Conservation (phyloP, 2,797 vertebrate species). For the Chanos chanos region DNA sequence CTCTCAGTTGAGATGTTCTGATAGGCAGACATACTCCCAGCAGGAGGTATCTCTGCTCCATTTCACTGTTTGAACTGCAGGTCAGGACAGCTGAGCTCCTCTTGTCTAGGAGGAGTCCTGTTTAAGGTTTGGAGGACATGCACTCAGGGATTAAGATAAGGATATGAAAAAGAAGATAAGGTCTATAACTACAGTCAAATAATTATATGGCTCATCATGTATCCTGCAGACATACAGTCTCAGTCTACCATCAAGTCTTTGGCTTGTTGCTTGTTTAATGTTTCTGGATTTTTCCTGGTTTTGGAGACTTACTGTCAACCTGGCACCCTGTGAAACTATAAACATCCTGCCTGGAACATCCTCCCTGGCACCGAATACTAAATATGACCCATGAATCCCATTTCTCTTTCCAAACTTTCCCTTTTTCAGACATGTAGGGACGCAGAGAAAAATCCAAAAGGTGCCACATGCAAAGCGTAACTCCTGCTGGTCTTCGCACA, state of each 20-base stretch:
- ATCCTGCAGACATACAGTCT: neutral
- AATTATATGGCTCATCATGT: neutral
- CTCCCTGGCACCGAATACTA: constrained; percentile 38
- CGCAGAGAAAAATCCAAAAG: constrained; percentile 21
- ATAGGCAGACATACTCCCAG: neutral
- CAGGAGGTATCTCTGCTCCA: too few species aligned
- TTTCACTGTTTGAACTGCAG: too few species aligned
- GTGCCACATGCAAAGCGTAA: constrained; percentile 11
- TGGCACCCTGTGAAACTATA: constrained; percentile 36
- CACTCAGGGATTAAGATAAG: constrained; percentile 27
- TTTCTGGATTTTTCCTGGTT: constrained; percentile 34
- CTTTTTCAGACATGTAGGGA: constrained; percentile 31
- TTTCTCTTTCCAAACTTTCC: constrained; percentile 34
- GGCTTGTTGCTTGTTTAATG: constrained; percentile 7
- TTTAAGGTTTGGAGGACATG: constrained; percentile 12
- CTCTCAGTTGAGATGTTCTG: constrained; percentile 9
- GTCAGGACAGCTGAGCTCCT: constrained; percentile 4
- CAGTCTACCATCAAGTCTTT: constrained; percentile 9
- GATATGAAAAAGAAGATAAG: constrained; percentile 16
- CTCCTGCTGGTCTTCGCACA: constrained; percentile 12
- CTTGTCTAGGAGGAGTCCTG: neutral
- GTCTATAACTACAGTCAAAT: constrained; percentile 2
- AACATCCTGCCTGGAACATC: too few species aligned
- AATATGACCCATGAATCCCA: constrained; percentile 40
- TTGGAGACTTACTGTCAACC: constrained; percentile 23